Evolutionary conservation across 2,113 vertebrate species (phyloP).

Genomic region (Epinephelus cyanopodus): DNA sequence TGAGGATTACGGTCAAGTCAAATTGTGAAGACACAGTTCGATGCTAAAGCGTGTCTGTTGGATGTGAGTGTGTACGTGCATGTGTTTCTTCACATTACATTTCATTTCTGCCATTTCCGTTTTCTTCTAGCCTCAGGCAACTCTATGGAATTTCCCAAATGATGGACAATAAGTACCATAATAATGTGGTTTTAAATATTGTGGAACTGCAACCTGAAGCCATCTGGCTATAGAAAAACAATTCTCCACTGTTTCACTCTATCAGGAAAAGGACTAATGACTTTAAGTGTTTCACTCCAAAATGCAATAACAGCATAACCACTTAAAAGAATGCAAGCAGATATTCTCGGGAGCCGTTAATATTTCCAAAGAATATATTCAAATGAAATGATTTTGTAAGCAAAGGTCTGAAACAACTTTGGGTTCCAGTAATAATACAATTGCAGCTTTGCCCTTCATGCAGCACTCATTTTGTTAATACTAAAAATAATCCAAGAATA

Average conservation of each 20-base stretch:
- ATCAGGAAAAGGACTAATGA: constrained; percentile 36
- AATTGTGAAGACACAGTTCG: neutral
- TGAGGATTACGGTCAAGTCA: neutral
- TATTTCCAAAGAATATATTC: constrained; percentile 11
- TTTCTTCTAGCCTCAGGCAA: constrained; percentile 40
- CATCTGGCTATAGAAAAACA: constrained; percentile 38
- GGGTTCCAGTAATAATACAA: neutral
- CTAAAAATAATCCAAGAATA: neutral
- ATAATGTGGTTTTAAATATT: constrained; percentile 62
- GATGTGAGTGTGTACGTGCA: neutral
- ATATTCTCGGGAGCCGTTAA: constrained; percentile 33
- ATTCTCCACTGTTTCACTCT: constrained; percentile 20
- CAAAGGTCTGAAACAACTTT: constrained; percentile 18
- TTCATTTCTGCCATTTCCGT: constrained; percentile 41
- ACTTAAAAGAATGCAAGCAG: neutral
- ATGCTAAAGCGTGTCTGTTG: neutral
- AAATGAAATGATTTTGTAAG: constrained; percentile 8
- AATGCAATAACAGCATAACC: constrained; percentile 6
- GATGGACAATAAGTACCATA: constrained; percentile 43
- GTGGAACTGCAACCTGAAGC: constrained; percentile 51
- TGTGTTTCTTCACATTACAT: constrained; percentile 20
- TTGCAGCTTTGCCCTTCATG: neutral
- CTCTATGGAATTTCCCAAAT: constrained; percentile 45
- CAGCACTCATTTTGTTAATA: neutral
- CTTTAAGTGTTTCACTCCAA: constrained; percentile 24